Conservation (phyloP, 92 coral and sea anemone species). For the Epizoanthus stellaris region DNA sequence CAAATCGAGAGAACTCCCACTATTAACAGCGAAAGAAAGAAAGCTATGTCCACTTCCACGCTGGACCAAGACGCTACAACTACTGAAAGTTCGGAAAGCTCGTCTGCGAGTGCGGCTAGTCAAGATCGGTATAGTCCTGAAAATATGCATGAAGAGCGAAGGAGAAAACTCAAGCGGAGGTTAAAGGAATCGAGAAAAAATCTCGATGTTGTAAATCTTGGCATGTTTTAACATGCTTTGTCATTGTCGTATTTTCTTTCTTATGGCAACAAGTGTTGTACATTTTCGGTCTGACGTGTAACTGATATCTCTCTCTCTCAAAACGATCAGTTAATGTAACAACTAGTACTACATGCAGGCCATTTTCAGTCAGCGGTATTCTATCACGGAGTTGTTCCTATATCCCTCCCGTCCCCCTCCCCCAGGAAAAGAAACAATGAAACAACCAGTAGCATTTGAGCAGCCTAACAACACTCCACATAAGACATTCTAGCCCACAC, state of each 20-base stretch:
- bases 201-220: conserved; percentile 82
- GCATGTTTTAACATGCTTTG: conserved; percentile 59
- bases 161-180: conserved; percentile 68
- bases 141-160: conserved; percentile 60
- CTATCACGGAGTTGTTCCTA: too few species aligned
- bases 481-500: too few species aligned
- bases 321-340: too few species aligned
- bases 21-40: not conserved
- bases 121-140: conserved; percentile 7
- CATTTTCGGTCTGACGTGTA: too few species aligned
- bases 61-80: conserved; percentile 42
- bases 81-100: conserved; percentile 60
- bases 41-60: not conserved
- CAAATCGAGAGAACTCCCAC: not conserved
- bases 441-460: too few species aligned
- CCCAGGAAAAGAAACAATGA: too few species aligned
- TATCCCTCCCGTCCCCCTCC: too few species aligned
- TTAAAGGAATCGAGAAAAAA: conserved; percentile 68
- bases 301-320: too few species aligned
- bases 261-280: not conserved
- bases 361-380: too few species aligned
- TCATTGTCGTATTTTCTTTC: not conserved
- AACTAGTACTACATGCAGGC: too few species aligned
- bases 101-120: conserved; percentile 42
- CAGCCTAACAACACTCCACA: too few species aligned